phyloP scores from a whole-genome alignment of 2,888 invertebrate species.

The Microctonus brassicae region DNA sequence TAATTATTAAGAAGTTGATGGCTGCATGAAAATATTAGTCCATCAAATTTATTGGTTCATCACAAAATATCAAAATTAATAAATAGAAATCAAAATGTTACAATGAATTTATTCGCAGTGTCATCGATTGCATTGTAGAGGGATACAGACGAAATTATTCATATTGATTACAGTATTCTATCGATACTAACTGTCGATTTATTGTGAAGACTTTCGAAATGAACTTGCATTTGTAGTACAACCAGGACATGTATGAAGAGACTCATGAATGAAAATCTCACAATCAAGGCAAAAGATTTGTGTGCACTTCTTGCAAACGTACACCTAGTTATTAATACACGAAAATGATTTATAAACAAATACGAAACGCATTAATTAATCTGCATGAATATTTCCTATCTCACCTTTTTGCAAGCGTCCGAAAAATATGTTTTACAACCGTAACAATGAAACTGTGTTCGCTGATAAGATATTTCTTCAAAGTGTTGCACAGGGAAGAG shows the following conservation, averaged over 20 bases:
- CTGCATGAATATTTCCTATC: conserved; percentile 40
- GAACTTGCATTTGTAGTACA: conserved; percentile 82
- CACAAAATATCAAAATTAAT: too few species aligned
- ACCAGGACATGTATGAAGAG: conserved; percentile 96
- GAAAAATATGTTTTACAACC: conserved; percentile 81
- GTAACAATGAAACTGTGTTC: conserved; percentile 77
- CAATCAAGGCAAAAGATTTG: conserved; percentile 94
- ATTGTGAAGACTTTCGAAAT: conserved; percentile 61
- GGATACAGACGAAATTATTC: neutral
- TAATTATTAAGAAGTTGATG: too few species aligned
- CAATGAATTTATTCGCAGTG: neutral
- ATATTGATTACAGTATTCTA: neutral
- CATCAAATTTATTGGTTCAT: too few species aligned
- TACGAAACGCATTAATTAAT: neutral
- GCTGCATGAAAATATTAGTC: too few species aligned
- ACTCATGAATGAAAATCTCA: conserved; percentile 93
- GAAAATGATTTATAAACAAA: neutral
- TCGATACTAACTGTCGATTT: neutral
- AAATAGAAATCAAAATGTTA: neutral
- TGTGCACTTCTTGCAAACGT: conserved; percentile 83
- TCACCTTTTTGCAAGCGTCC: conserved; percentile 81
- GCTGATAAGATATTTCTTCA: conserved; percentile 78
- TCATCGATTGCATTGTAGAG: neutral
- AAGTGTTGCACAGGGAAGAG: conserved; percentile 93
- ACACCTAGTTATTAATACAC: conserved; percentile 74